Evolutionary conservation across 2,113 vertebrate genomes (phyloP), one percentile per base, ranked within the genome.

Genomic region (Panthera leo): DNA sequence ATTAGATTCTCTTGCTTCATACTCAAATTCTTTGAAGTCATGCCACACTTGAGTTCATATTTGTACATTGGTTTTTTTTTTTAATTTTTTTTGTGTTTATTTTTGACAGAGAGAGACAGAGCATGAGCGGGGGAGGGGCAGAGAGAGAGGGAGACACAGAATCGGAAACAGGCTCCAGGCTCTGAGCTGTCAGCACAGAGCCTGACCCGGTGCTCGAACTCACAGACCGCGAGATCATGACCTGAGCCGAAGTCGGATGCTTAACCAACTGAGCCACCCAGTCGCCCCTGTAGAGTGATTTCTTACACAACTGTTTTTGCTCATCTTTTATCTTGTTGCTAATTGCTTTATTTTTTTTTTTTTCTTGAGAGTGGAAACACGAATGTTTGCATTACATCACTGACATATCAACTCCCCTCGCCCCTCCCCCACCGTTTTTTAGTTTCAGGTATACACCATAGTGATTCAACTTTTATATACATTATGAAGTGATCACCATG

Each of bases 261-360:
- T 45, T 7, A 45, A 45, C 45, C 8, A 0, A 45, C 8, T 9
- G 45, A 45, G 45, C 45, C 8, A 45, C 45, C 45, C 45, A 45
- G 45, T 7, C 8, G 45, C 8, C 45, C 45, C 45, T 45, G 45
- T 45, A 45, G 45, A 45, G 45, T 83, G 3, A 1, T 89, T 86
- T 68, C 82, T 68, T 65, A 25, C 71, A 42, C 36, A 61, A 42
- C 7, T 63, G 1, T 34, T 39, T 31, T 70, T 94, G 13, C 42
- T 91, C 75, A 42, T 4, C 19, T 76, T 76, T 76, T 76, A 85
- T 27, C 25, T 7, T 39, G 18, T 89, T 55, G 51, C 58, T 89
- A 85, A 70, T 63, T 89, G 23, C 21, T 68, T 83, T 78, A 70
- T 48, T 15, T 92, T 85, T 95, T 94, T 94, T 91, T 88, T 96